Evolutionary conservation across 2,113 vertebrate genomes (phyloP).

Genomic region (Podilymbus podiceps): DNA sequence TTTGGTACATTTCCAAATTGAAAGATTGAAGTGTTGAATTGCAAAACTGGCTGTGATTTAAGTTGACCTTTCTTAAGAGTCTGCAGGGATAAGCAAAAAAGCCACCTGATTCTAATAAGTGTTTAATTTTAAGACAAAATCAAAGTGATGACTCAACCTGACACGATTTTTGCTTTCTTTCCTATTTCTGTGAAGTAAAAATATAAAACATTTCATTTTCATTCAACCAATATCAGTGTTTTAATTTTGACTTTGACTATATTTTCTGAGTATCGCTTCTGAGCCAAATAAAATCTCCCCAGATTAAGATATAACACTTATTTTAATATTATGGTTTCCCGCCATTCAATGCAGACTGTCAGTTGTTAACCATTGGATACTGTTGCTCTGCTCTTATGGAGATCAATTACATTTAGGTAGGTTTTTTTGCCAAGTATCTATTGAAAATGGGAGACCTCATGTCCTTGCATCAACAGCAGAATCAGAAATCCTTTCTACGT

Average conservation of each 20-base stretch:
- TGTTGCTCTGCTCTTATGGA: not conserved
- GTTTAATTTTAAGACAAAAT: not conserved
- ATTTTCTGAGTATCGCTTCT: not conserved
- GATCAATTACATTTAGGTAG: not conserved
- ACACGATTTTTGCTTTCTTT: not conserved
- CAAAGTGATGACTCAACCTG: not conserved
- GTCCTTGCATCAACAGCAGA: not conserved
- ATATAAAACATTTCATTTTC: not conserved
- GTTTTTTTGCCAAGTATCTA: not conserved
- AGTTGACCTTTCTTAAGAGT: not conserved
- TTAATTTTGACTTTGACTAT: not conserved
- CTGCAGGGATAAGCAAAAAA: not conserved
- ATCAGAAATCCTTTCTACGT: not conserved
- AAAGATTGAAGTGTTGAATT: not conserved
- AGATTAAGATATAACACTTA: rapidly evolving
- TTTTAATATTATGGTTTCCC: not conserved
- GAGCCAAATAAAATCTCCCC: not conserved
- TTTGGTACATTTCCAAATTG: not conserved
- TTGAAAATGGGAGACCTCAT: not conserved
- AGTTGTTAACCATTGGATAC: not conserved
- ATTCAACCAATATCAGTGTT: not conserved
- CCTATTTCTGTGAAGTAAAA: not conserved
- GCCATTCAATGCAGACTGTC: not conserved
- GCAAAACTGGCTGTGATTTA: not conserved
- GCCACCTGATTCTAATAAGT: not conserved